A percentile compares a stretch with the other conserved stretches of the same genome.
Conservation (phyloP, 2,888 invertebrate species). For the Polylopha cassiicola region DNA sequence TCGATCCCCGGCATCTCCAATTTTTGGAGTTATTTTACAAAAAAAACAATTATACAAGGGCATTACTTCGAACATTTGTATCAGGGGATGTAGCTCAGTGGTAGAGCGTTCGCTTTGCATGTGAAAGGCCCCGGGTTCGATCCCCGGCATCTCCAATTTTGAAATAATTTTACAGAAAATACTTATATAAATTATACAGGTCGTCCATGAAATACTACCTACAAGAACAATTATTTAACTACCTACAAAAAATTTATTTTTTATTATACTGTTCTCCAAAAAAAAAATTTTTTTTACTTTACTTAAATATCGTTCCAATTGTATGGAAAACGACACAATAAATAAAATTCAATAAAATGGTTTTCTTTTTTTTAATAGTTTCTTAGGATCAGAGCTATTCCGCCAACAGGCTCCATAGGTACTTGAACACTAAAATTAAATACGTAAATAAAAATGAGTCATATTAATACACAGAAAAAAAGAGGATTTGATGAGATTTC, state of each 20-base stretch:
- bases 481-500: slow-evolving; percentile 7
- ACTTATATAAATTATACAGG: no score
- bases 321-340: no score
- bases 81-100: slow-evolving; percentile 97
- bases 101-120: slow-evolving; percentile 99
- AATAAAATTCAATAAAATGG: slow-evolving; percentile 23
- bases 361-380: slow-evolving; percentile 27
- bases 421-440: slow-evolving; percentile 24
- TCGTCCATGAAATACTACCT: no score
- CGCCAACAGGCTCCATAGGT: slow-evolving; percentile 21
- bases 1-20: slow-evolving; percentile 97
- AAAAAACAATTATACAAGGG: no score
- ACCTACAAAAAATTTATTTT: no score
- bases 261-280: no score
- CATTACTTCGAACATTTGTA: no score
- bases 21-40: no score
- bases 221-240: no score
- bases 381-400: slow-evolving; percentile 28
- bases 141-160: slow-evolving; percentile 92
- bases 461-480: slow-evolving; percentile 3
- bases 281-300: no score
- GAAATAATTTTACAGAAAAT: no score
- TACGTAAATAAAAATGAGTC: slow-evolving; percentile 6
- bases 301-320: no score
- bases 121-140: slow-evolving; percentile 99